A percentile compares a stretch with the other conserved stretches of the same genome.
Evolutionary conservation across 2,113 vertebrate genomes (phyloP).

Genomic region (Archilochus colubris): DNA sequence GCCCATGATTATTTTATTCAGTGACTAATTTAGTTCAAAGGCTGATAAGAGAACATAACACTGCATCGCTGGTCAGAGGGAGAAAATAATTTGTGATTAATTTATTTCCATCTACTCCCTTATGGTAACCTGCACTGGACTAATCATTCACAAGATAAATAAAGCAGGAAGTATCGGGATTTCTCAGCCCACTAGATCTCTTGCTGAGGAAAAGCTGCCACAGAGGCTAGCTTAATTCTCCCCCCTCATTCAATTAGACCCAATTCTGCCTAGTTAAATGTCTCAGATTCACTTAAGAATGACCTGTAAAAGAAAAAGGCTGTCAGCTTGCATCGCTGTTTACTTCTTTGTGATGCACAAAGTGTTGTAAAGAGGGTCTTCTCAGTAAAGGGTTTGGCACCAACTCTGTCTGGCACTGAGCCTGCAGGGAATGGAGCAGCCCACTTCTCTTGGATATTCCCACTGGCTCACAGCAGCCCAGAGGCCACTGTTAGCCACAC

Average conservation of each 20-base stretch:
- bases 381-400: background rate
- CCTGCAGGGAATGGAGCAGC: background rate
- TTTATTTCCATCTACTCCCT: background rate
- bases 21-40: background rate
- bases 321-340: background rate
- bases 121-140: background rate
- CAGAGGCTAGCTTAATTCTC: background rate
- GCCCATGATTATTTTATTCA: background rate
- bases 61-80: background rate
- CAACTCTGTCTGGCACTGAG: background rate
- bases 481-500: background rate
- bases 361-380: background rate
- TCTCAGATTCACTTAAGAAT: background rate
- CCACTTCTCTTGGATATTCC: background rate
- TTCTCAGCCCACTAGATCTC: background rate
- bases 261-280: background rate
- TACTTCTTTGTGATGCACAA: background rate
- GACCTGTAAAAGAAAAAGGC: background rate
- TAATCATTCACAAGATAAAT: slow-evolving; percentile 8
- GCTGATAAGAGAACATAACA: background rate
- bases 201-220: background rate
- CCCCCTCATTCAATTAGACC: background rate
- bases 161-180: background rate
- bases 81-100: background rate
- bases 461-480: background rate